A percentile compares a stretch with the other conserved stretches of the same genome.
These are phyloP conservation scores for Micropterix aruncella DNA, from an alignment of 2,888 invertebrate species.

Conservation along the genomic window DNA sequence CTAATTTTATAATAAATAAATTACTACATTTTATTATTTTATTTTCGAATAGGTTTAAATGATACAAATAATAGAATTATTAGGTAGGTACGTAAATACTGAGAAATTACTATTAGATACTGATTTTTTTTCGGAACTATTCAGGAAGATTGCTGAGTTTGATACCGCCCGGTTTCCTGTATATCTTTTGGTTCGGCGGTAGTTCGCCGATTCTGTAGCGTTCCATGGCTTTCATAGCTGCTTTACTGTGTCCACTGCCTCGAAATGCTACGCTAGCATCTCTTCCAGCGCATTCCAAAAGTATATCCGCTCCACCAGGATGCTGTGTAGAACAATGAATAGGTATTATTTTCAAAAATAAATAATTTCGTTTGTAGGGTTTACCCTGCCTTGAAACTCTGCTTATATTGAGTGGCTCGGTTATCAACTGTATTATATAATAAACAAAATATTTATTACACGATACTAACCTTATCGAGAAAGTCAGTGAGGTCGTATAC, in stretches of 20 bases:
- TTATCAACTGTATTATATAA: no score
- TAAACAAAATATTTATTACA: no score
- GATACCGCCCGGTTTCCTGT: conserved; percentile 46
- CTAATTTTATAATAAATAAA: conserved; percentile 1
- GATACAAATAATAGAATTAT: no score
- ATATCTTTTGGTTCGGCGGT: conserved; percentile 58
- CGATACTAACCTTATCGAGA: conserved; percentile 52
- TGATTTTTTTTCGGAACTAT: no score
- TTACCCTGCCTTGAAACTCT: no score
- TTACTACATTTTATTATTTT: no score
- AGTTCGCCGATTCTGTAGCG: conserved; percentile 66
- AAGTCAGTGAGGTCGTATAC: conserved; percentile 74
- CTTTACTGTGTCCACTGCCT: conserved; percentile 61
- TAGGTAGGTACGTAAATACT: no score
- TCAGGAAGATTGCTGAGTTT: conserved; percentile 41
- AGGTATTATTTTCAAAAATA: conserved; percentile 1
- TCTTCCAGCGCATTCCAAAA: conserved; percentile 72
- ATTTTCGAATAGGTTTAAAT: no score
- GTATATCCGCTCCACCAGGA: conserved; percentile 70
- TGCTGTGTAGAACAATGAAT: conserved; percentile 39
- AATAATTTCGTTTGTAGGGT: conserved; percentile 4
- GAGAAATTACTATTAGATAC: no score
- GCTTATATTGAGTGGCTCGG: no score
- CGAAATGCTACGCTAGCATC: conserved; percentile 76
- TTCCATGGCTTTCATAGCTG: conserved; percentile 48